Percentiles rank a stretch among this genome's conserved stretches.
phyloP scores from a whole-genome alignment of 2,797 vertebrate species.

The Alcedo atthis region DNA sequence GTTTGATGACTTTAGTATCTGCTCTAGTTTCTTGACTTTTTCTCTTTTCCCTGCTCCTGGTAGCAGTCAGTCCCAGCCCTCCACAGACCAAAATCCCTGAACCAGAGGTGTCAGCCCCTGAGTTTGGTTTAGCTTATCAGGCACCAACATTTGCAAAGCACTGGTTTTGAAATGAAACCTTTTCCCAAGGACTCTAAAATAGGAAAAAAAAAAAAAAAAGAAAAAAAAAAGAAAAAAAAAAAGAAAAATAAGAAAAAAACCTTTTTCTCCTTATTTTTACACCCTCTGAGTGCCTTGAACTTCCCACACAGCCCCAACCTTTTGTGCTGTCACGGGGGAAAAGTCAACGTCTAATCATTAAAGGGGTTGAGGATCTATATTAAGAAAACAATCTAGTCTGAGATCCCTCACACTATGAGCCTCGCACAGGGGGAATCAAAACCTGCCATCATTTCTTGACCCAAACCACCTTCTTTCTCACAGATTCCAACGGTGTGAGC shows the following conservation, averaged over 20 bases:
- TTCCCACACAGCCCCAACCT: constrained; percentile 37
- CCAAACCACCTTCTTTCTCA: constrained; percentile 51
- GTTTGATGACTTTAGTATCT: background rate
- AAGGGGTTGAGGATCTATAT: constrained; percentile 35
- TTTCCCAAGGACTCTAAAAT: background rate
- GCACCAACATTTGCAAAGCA: background rate
- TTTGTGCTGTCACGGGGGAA: constrained; percentile 11
- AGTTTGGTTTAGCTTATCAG: background rate
- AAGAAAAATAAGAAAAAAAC: background rate
- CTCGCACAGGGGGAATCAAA: constrained; percentile 58
- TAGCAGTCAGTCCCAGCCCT: background rate
- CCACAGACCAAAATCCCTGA: background rate
- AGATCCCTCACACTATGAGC: constrained; percentile 14
- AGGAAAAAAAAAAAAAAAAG: background rate
- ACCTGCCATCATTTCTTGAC: constrained; percentile 50
- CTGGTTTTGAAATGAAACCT: background rate
- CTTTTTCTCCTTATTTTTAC: background rate
- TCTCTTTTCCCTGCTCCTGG: background rate
- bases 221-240: background rate
- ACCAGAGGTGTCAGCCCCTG: background rate
- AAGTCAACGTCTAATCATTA: constrained; percentile 47
- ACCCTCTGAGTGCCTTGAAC: constrained; percentile 18
- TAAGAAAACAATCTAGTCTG: constrained; percentile 42
- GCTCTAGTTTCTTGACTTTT: background rate
- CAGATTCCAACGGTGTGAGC: constrained; percentile 60